Conservation (phyloP, 2,888 invertebrate species). For the Pasiphila rectangulata region DNA sequence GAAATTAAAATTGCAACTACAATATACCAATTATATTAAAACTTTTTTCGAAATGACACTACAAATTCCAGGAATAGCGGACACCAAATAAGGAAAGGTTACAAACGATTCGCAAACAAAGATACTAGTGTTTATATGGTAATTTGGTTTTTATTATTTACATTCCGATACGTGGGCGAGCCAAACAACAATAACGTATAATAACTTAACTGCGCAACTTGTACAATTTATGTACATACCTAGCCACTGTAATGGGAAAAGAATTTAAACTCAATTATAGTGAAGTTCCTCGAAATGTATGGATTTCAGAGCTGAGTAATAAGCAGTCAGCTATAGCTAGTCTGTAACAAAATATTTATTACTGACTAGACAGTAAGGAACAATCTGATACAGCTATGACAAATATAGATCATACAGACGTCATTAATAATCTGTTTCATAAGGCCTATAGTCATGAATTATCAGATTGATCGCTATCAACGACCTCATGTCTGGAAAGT, state of each 20-base stretch:
- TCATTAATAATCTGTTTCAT: neutral
- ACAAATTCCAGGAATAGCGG: slow-evolving; percentile 15
- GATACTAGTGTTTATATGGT: slow-evolving; percentile 20
- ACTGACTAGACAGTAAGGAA: too few relatives aligned
- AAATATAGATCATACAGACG: neutral
- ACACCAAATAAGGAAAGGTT: slow-evolving; percentile 14
- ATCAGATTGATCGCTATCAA: neutral
- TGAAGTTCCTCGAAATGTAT: slow-evolving; percentile 43
- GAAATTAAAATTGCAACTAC: slow-evolving; percentile 2
- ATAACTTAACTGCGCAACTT: slow-evolving; percentile 67
- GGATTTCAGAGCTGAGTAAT: slow-evolving; percentile 29
- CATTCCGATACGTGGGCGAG: slow-evolving; percentile 32
- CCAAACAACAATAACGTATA: slow-evolving; percentile 57
- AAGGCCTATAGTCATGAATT: neutral
- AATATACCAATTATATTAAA: neutral
- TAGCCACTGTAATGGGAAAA: slow-evolving; percentile 47
- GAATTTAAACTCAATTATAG: slow-evolving; percentile 59
- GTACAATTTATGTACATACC: slow-evolving; percentile 34
- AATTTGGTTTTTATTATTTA: slow-evolving; percentile 23
- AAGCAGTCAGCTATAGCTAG: slow-evolving; percentile 24
- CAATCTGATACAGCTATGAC: too few relatives aligned
- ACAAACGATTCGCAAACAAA: slow-evolving; percentile 21
- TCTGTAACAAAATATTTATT: neutral
- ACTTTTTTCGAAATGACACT: slow-evolving; percentile 4
- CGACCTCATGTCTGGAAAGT: slow-evolving; percentile 1